Percentiles rank a stretch among this genome's conserved stretches.
These are phyloP conservation scores for Altica lythri DNA, from an alignment of 2,888 invertebrate genomes.

Conservation along the genomic window DNA sequence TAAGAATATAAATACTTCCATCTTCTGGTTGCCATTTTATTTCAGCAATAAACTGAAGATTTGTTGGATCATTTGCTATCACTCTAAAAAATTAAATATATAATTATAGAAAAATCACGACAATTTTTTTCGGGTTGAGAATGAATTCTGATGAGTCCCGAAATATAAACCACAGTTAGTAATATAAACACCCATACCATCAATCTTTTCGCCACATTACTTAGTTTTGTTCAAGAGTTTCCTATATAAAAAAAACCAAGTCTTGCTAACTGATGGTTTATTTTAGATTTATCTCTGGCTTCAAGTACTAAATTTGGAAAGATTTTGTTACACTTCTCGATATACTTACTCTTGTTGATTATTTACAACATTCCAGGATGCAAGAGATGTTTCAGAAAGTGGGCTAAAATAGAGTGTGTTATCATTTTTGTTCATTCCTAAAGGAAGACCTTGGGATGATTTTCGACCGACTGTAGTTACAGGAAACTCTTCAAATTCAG, in stretches of 20 bases:
- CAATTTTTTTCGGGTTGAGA: too few relatives aligned
- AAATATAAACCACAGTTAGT: too few relatives aligned
- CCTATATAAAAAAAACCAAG: constrained; percentile 3
- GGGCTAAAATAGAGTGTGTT: constrained; percentile 80
- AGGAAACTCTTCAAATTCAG: constrained; percentile 72
- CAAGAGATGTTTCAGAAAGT: constrained; percentile 78
- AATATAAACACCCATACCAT: too few relatives aligned
- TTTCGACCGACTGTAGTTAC: constrained; percentile 80
- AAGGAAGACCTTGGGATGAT: constrained; percentile 80
- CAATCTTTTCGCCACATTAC: too few relatives aligned
- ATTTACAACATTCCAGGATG: constrained; percentile 76
- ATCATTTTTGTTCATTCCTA: constrained; percentile 73
- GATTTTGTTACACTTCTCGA: too few relatives aligned
- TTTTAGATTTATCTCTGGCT: too few relatives aligned
- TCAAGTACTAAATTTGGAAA: too few relatives aligned
- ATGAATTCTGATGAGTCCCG: too few relatives aligned
- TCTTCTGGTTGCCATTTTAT: constrained; percentile 69
- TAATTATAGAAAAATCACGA: too few relatives aligned
- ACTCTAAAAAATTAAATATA: constrained; percentile 61
- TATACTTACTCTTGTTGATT: constrained; percentile 73
- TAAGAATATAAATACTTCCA: constrained; percentile 72
- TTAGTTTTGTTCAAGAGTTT: too few relatives aligned
- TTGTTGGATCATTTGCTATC: constrained; percentile 71
- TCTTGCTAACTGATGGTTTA: not conserved
- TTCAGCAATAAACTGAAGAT: constrained; percentile 80